These are phyloP conservation scores for Ernsta delagoae DNA, from an alignment of 2,888 invertebrate genomes.

Conservation along the genomic window DNA sequence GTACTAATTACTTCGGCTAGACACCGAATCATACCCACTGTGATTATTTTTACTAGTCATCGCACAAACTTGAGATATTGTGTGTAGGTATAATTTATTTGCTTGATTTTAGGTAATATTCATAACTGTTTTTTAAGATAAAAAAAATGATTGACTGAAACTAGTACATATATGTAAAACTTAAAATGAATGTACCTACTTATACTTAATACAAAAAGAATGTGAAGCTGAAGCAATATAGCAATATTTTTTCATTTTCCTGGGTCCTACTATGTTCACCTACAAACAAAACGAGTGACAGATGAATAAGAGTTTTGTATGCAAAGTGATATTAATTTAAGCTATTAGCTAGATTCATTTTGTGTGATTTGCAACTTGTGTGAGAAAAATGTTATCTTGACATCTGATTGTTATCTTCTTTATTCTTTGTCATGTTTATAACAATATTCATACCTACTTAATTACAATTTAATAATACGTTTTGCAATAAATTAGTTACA, in stretches of 20 bases:
- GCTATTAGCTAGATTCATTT: conserved; percentile 70
- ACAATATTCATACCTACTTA: too few relatives aligned
- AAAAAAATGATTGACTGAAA: conserved; percentile 6
- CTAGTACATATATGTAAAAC: too few relatives aligned
- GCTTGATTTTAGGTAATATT: conserved; percentile 6
- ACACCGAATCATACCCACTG: conserved; percentile 46
- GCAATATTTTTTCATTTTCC: background rate
- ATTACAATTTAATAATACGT: too few relatives aligned
- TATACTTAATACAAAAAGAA: too few relatives aligned
- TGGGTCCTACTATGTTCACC: background rate
- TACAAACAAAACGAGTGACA: background rate
- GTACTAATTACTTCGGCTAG: conserved; percentile 36
- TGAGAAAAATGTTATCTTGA: too few relatives aligned
- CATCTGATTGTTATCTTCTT: background rate
- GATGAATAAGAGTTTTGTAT: conserved; percentile 54
- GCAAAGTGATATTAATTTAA: conserved; percentile 82
- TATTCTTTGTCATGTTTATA: background rate
- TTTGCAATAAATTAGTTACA: too few relatives aligned
- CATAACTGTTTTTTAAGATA: too few relatives aligned
- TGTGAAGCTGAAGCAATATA: background rate
- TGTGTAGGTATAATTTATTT: conserved; percentile 22
- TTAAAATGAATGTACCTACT: too few relatives aligned
- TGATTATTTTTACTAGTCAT: conserved; percentile 67
- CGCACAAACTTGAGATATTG: conserved; percentile 40
- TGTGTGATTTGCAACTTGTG: conserved; percentile 47